Percentiles rank a stretch among this genome's conserved stretches.
These are phyloP conservation scores for Holocentrus rufus DNA, from an alignment of 2,797 vertebrate species.

Conservation along the genomic window DNA sequence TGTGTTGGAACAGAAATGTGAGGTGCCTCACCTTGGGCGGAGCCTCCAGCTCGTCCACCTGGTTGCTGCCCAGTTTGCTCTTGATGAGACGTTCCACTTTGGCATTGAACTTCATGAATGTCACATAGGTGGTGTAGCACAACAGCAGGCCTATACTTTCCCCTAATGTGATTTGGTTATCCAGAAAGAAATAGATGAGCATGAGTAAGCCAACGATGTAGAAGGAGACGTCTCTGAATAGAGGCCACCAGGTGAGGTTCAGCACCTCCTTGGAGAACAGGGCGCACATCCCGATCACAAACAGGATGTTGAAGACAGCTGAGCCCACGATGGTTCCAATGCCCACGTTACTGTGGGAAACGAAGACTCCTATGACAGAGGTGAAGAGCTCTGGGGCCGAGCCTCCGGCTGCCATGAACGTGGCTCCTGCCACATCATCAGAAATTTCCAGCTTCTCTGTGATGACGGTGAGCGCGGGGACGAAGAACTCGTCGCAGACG, in stretches of 20 bases:
- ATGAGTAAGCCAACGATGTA: slow-evolving; percentile 95
- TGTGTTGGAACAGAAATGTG: not conserved
- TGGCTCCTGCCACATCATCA: slow-evolving; percentile 96
- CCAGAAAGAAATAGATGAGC: slow-evolving; percentile 96
- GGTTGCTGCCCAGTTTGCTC: slow-evolving; percentile 85
- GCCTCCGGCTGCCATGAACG: slow-evolving; percentile 97
- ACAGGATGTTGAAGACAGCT: slow-evolving; percentile 97
- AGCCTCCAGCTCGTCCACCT: slow-evolving; percentile 87
- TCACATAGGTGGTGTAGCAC: slow-evolving; percentile 89
- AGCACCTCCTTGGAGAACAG: slow-evolving; percentile 95
- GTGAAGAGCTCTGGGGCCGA: slow-evolving; percentile 98
- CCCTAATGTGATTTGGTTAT: slow-evolving; percentile 89
- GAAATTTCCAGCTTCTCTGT: slow-evolving; percentile 94
- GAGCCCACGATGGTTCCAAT: slow-evolving; percentile 98
- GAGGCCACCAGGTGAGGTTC: slow-evolving; percentile 98
- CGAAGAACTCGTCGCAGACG: slow-evolving; percentile 97
- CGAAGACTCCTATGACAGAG: slow-evolving; percentile 95
- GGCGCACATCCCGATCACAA: slow-evolving; percentile 98
- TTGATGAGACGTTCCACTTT: slow-evolving; percentile 88
- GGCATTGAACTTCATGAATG: slow-evolving; percentile 97
- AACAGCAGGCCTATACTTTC: slow-evolving; percentile 90
- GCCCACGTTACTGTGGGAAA: slow-evolving; percentile 96
- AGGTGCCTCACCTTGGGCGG: slow-evolving; percentile 89
- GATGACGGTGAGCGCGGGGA: slow-evolving; percentile 95
- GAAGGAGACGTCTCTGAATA: slow-evolving; percentile 96